Conservation (phyloP, 1,140 invertebrate species). For the Melitaea cinxia region DNA sequence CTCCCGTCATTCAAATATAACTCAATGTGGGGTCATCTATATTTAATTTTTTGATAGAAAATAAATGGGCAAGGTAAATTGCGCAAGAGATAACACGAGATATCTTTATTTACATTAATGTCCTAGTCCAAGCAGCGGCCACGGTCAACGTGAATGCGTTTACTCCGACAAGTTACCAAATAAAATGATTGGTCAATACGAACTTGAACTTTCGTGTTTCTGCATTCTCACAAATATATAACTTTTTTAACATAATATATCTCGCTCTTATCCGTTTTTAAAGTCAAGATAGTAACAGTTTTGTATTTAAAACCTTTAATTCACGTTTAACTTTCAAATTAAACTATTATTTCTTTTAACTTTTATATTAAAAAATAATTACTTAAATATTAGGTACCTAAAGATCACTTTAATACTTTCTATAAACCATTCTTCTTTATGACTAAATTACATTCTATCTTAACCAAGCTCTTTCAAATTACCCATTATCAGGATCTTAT, state of each 20-base stretch:
- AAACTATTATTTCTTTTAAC: too few relatives aligned
- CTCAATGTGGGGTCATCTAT: not conserved
- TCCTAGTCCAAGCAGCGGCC: conserved; percentile 25
- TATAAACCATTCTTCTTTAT: not conserved
- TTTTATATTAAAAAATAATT: too few relatives aligned
- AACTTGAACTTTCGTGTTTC: conserved; percentile 34
- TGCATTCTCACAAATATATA: conserved; percentile 10
- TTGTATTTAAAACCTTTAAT: too few relatives aligned
- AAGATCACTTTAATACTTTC: not conserved
- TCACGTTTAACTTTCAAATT: too few relatives aligned
- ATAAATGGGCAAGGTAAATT: conserved; percentile 11
- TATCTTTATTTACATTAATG: conserved; percentile 18
- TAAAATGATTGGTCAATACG: conserved; percentile 33
- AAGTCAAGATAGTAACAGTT: too few relatives aligned
- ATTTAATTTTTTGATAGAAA: not conserved
- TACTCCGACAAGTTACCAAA: conserved; percentile 27
- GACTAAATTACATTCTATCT: not conserved
- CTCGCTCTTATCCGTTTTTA: not conserved
- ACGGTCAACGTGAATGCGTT: conserved; percentile 24
- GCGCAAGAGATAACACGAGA: conserved; percentile 2
- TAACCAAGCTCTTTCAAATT: not conserved
- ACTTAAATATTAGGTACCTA: too few relatives aligned
- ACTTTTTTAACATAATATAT: not conserved
- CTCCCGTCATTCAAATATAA: not conserved
- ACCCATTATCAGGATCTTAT: not conserved